A percentile compares a stretch with the other conserved stretches of the same genome.
phyloP scores from a whole-genome alignment of 2,888 invertebrate species.

The Mimachlamys varia region DNA sequence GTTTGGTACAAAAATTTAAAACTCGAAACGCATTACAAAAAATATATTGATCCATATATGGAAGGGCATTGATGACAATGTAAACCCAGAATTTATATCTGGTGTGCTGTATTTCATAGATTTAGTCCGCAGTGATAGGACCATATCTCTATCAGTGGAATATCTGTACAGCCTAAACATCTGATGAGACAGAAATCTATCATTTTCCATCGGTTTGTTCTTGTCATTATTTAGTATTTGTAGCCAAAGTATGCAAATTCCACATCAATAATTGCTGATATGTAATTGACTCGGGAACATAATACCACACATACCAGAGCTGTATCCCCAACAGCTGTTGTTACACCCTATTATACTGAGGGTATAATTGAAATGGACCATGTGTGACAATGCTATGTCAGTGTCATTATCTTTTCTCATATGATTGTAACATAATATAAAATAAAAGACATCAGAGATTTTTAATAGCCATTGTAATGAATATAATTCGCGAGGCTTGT shows the following conservation, averaged over 20 bases:
- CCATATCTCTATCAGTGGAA: background rate
- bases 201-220: too few relatives aligned
- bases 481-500: background rate
- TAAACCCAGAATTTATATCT: too few relatives aligned
- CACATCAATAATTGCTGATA: background rate
- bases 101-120: too few relatives aligned
- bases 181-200: background rate
- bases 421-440: background rate
- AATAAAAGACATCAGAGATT: background rate
- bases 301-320: background rate
- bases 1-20: too few relatives aligned
- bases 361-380: background rate
- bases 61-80: too few relatives aligned
- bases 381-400: background rate
- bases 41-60: too few relatives aligned
- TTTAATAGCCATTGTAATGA: background rate
- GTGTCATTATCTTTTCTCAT: background rate
- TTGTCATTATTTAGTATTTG: background rate
- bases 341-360: background rate
- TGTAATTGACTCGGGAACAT: background rate
- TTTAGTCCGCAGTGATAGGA: background rate
- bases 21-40: too few relatives aligned
- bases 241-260: background rate
- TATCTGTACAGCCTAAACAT: background rate
- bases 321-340: background rate